Evolutionary conservation across 1,140 invertebrate species (phyloP), one percentile per base, ranked within the genome.

Genomic region (Grapholita molesta): DNA sequence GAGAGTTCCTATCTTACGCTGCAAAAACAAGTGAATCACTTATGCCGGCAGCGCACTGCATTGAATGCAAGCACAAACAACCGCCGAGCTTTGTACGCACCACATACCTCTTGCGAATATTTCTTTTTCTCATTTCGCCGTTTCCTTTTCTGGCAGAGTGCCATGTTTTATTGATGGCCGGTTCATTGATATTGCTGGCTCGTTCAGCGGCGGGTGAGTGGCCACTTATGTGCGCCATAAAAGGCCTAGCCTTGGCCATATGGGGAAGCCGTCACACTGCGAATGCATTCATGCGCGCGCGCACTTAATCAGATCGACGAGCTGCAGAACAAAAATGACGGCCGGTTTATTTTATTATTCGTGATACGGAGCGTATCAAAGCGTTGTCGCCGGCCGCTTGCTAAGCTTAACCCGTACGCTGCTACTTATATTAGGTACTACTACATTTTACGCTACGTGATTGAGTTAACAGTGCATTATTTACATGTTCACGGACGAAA

Each of bases 141-240:
- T 87, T 91, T 89, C 89, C 89, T 91, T 89, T 89, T 80, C 82
- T 87, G 89, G 89, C 87, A 81, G 74, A 82, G 78, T 86, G 87
- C 87, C 89, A 91, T 91, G 89, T 91, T 90, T 91, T 91, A 91
- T 91, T 91, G 89, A 91, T 91, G 88, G 88, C 75, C 85, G 77
- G 88, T 90, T 90, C 89, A 91, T 91, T 91, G 89, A 91, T 91
- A 91, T 91, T 88, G 79, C 82, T 85, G 81, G 80, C 88, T 90
- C 88, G 89, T 91, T 91, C 88, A 89, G 81, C 79, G 85, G 84
- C 85, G 84, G 88, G 88, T 90, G 88, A 91, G 84, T 91, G 86
- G 83, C 86, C 89, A 91, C 89, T 91, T 91, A 91, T 83, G 83
- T 84, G 80, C 74, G 80, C 89, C 89, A 86, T 91, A 91, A 86